Evolutionary conservation across 2,113 vertebrate species (phyloP).

Genomic region (Nesospiza acunhae): DNA sequence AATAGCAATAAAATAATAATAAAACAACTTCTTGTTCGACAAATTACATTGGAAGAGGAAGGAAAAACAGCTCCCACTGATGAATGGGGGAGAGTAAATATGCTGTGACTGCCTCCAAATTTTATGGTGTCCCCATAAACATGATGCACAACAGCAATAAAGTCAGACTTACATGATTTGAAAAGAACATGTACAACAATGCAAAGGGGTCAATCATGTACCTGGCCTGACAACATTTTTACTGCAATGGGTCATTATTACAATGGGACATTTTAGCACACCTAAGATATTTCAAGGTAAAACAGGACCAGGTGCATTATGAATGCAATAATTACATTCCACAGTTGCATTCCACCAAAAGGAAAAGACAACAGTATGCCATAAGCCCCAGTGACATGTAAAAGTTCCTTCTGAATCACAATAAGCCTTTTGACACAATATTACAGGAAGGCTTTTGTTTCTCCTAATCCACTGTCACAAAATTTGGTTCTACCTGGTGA

Average conservation of each 20-base stretch:
- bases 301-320: not conserved
- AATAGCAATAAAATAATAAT: not conserved
- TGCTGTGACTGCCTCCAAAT: not conserved
- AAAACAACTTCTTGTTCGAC: not conserved
- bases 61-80: not conserved
- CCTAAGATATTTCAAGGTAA: not conserved
- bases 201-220: not conserved
- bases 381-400: not conserved
- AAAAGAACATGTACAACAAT: slow-evolving; percentile 11
- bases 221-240: slow-evolving; percentile 8
- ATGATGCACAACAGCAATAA: slow-evolving; percentile 24
- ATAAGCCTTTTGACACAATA: not conserved
- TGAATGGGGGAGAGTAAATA: not conserved
- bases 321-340: not conserved
- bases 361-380: not conserved
- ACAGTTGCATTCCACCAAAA: not conserved
- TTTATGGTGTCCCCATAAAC: slow-evolving; percentile 12
- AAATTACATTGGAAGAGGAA: not conserved
- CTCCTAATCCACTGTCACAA: not conserved
- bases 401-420: slow-evolving; percentile 12
- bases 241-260: not conserved
- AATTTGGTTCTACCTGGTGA: not conserved
- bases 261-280: not conserved
- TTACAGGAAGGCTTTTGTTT: not conserved
- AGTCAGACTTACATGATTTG: not conserved